Base-by-base conservation (phyloP, 2,888 invertebrate species). In the Dasysyrphus tricinctus region DNA sequence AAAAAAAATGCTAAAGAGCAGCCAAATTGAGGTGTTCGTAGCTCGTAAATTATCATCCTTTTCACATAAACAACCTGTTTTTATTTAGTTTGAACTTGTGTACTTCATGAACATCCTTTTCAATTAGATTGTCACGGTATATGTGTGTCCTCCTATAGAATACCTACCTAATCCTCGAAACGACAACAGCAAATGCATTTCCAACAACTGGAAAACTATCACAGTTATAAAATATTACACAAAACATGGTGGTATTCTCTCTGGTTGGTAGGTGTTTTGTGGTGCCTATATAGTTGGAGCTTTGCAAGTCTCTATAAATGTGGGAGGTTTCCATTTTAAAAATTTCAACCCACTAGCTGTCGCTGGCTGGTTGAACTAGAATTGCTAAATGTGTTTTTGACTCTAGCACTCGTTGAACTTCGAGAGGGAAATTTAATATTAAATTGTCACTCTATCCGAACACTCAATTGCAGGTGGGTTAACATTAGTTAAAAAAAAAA, bases 21-120 rank as follows among this genome's bases (percentile, higher is more conserved):
- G 11, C 12, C 12, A 12, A 39, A 11, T 39, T 12, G 12, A 39
- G 4, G 39, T 39, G 39, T 34, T 34, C 4, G 34, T 34, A n/a
- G 39, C 12, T 3, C 12, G 12, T 12, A 39, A 39, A n/a, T n/a
- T n/a, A 39, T 39, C 11, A 39, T 39, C 39, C 12, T 39, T 3
- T 39, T 39, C 12, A 11, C 39, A 39, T 42, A 11, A 42, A 6
- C 42, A 42, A 54, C 29, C 29, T 7, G 1, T 14, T 14, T 54
- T 54, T 32, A 32, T 32, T 54, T n/a, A 54, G 24, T 24, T 54
- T 54, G 24, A 54, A 54, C 54, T 54, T 57, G 34, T 57, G 57
- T 5, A 11, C 7, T 29, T 29, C 29, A 29, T 54, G 54, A 57
- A 16, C 34, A 57, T 57, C 11, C 34, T 16, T 34, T 57, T n/a